These are phyloP conservation scores for fruit fly (Drosophila melanogaster) DNA, from an alignment of 1,140 invertebrate genomes.

Conservation along the genomic window DNA sequence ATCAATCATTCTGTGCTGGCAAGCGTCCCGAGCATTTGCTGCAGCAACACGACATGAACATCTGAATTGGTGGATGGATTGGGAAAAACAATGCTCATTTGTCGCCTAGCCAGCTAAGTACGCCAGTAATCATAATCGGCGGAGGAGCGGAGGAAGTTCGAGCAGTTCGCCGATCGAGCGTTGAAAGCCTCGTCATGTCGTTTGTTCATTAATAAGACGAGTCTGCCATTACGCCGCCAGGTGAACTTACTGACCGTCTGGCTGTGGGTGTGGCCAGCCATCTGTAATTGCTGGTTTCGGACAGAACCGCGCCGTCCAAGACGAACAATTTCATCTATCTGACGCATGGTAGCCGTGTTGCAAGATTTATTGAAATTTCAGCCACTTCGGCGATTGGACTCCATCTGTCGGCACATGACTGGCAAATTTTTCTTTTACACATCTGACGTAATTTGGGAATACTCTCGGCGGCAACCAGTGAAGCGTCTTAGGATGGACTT, in stretches of 20 bases:
- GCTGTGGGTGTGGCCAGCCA: slow-evolving; percentile 48
- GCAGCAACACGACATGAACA: slow-evolving; percentile 10
- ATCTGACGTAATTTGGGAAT: slow-evolving; percentile 52
- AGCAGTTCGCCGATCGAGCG: slow-evolving; percentile 28
- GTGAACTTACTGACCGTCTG: slow-evolving; percentile 31
- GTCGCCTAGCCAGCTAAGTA: slow-evolving; percentile 40
- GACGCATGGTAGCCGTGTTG: slow-evolving; percentile 1
- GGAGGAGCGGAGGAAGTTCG: neutral
- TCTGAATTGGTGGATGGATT: slow-evolving; percentile 10
- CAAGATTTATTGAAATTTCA: slow-evolving; percentile 44
- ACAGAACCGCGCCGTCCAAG: slow-evolving; percentile 31
- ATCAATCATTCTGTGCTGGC: slow-evolving; percentile 52
- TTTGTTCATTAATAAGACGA: slow-evolving; percentile 65
- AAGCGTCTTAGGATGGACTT: slow-evolving; percentile 44
- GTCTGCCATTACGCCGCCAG: slow-evolving; percentile 54
- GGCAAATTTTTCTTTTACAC: slow-evolving; percentile 35
- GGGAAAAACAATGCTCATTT: slow-evolving; percentile 61
- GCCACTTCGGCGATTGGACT: slow-evolving; percentile 16
- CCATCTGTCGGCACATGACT: slow-evolving; percentile 44
- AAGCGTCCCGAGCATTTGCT: slow-evolving; percentile 9
- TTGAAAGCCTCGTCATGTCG: slow-evolving; percentile 62
- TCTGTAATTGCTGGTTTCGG: slow-evolving; percentile 58
- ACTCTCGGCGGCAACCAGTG: slow-evolving; percentile 24
- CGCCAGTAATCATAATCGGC: slow-evolving; percentile 13
- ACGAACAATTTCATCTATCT: slow-evolving; percentile 35